Base-by-base conservation (phyloP, 2,797 vertebrate species). In the Pipistrellus pygmaeus region DNA sequence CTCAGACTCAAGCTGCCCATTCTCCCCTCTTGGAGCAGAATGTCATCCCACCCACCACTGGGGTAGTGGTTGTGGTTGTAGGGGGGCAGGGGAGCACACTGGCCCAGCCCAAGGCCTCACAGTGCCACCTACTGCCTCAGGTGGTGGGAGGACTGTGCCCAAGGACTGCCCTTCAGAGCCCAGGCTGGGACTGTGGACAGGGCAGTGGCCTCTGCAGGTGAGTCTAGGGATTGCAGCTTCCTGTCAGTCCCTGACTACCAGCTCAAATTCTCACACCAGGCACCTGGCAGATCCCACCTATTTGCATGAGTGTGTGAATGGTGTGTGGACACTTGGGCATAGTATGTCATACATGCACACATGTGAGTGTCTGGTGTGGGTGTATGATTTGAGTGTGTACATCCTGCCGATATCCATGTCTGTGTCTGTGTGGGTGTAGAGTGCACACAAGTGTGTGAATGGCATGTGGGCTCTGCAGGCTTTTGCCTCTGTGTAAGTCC, bases 181-280 rank as follows among this genome's bases (percentile, higher is more conserved):
- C 4, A 15, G 38, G 27, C 38, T 53, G 35, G 6, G n/a, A 20
- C 66, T 27, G 48, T 0, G 4, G 64, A 4, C 71, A 25, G 4
- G 15, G 21, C 55, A 93, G 92, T 12, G 30, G 32, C 81, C 41
- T 64, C 92, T 76, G 46, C 86, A 95, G 88, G 87, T 8, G 35
- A 94, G 76, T 11, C 53, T 87, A 38, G 75, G 64, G 25, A 77
- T 69, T 41, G 64, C 27, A 14, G 77, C 84, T 75, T 78, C 69
- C 46, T 12, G 53, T 5, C 1, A 3, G 25, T 25, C 1, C 41
- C 27, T 62, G 30, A 18, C 41, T 73, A 13, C 32, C 9, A 35
- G 44, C 30, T 77, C 18, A 4, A 8, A 2, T 3, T 10, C 27
- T 60, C 41, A 20, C 3, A 14, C 38, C 38, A 18, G 57, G 23